Conservation (phyloP, 1,140 invertebrate species). For the Scaptomyza montana region DNA sequence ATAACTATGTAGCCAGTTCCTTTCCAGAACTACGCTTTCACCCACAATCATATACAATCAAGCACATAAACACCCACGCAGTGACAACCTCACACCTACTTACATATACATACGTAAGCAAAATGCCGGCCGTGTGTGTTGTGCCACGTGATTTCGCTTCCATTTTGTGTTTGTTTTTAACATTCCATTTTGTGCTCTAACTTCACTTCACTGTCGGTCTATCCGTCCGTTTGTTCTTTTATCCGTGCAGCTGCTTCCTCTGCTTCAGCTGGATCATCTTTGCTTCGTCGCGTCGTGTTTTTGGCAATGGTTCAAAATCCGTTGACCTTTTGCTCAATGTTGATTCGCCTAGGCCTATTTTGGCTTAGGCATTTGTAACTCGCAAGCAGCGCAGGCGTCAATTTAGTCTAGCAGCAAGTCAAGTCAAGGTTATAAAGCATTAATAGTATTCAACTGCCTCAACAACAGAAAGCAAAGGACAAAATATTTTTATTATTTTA, state of each 20-base stretch:
- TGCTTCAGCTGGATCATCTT: conserved; percentile 26
- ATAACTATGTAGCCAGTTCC: conserved; percentile 39
- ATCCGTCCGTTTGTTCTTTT: not conserved
- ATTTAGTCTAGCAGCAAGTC: conserved; percentile 25
- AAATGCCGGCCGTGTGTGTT: conserved; percentile 31
- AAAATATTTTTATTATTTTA: conserved; percentile 1
- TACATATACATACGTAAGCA: conserved; percentile 4
- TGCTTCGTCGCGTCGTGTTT: conserved; percentile 51
- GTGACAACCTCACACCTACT: not conserved
- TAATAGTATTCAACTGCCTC: conserved; percentile 17
- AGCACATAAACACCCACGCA: not conserved
- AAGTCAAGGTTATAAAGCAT: not conserved
- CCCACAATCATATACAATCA: not conserved
- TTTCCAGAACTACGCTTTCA: conserved; percentile 4
- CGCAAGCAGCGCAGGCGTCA: conserved; percentile 62
- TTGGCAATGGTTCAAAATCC: conserved; percentile 65
- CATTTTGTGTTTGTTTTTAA: conserved; percentile 59
- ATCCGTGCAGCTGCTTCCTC: not conserved
- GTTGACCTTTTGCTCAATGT: conserved; percentile 70
- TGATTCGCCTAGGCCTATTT: conserved; percentile 77
- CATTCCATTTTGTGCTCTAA: conserved; percentile 42
- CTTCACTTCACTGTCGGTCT: conserved; percentile 5
- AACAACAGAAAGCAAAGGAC: not conserved
- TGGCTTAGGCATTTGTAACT: conserved; percentile 39
- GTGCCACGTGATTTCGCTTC: conserved; percentile 47